Evolutionary conservation across 2,888 invertebrate species (phyloP).

Genomic region (Cataglyphis rosenhaueri): DNA sequence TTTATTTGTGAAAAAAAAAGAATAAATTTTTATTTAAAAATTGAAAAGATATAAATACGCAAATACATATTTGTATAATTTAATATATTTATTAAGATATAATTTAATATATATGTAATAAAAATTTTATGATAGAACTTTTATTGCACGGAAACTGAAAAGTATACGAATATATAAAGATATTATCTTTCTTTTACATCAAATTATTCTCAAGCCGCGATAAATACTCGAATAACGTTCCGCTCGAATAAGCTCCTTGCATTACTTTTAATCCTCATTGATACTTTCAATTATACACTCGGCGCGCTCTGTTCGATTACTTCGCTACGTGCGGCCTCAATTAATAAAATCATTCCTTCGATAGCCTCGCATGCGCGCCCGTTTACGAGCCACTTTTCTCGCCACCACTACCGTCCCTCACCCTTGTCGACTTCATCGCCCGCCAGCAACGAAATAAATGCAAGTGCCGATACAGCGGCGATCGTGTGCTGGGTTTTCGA

Average conservation of each 20-base stretch:
- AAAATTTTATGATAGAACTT: neutral
- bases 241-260: slow-evolving; percentile 26
- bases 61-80: neutral
- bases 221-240: slow-evolving; percentile 43
- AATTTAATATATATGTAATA: neutral
- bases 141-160: neutral
- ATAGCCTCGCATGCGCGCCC: slow-evolving; percentile 26
- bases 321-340: slow-evolving; percentile 48
- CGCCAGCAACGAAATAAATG: slow-evolving; percentile 56
- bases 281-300: slow-evolving; percentile 47
- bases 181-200: neutral
- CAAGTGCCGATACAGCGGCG: slow-evolving; percentile 51
- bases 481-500: slow-evolving; percentile 77
- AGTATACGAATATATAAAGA: neutral
- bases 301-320: slow-evolving; percentile 43
- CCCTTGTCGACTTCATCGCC: slow-evolving; percentile 2
- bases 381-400: slow-evolving; percentile 53
- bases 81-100: no score
- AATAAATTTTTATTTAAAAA: no score
- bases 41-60: no score
- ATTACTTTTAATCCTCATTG: slow-evolving; percentile 24
- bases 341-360: slow-evolving; percentile 51
- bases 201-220: neutral
- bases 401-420: slow-evolving; percentile 15
- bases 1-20: neutral